These are phyloP conservation scores for Dione juno DNA, from an alignment of 2,888 invertebrate species.

Conservation along the genomic window DNA sequence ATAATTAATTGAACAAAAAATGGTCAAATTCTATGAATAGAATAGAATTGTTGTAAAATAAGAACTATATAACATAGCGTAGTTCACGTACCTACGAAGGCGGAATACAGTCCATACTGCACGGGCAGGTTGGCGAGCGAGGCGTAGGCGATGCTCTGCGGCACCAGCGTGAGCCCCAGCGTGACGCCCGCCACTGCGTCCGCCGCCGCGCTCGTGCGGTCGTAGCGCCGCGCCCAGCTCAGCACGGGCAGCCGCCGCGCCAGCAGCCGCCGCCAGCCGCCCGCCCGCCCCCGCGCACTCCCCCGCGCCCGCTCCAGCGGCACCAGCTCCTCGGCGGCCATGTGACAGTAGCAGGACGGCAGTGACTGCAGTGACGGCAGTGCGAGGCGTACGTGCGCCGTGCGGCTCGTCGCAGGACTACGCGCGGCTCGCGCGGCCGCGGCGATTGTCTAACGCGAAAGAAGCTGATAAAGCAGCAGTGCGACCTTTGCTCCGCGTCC, in stretches of 20 bases:
- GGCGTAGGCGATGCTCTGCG: slow-evolving; percentile 96
- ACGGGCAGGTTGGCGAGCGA: slow-evolving; percentile 92
- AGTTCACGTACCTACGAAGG: slow-evolving; percentile 89
- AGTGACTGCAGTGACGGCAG: not conserved
- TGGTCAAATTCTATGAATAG: not conserved
- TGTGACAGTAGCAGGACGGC: slow-evolving; percentile 39
- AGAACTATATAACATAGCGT: not conserved
- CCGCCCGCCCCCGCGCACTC: not conserved
- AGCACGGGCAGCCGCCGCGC: slow-evolving; percentile 77
- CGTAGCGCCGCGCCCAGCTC: slow-evolving; percentile 88
- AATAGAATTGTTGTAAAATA: too few relatives aligned
- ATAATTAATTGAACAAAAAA: not conserved
- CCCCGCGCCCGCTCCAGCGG: slow-evolving; percentile 45
- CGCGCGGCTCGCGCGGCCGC: slow-evolving; percentile 20
- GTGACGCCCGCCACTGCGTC: slow-evolving; percentile 95
- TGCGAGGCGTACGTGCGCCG: slow-evolving; percentile 34
- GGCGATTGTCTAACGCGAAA: slow-evolving; percentile 1
- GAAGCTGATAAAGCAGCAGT: slow-evolving; percentile 17
- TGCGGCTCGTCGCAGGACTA: slow-evolving; percentile 37
- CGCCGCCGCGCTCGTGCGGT: slow-evolving; percentile 86
- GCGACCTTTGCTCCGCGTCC: slow-evolving; percentile 12
- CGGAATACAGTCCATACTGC: slow-evolving; percentile 96
- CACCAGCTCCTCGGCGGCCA: slow-evolving; percentile 55
- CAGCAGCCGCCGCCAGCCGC: slow-evolving; percentile 44
- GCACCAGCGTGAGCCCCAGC: slow-evolving; percentile 95